Percentiles rank a stretch among this genome's conserved stretches.
phyloP scores from a whole-genome alignment of 2,888 invertebrate species.

The Branchipolynoe longqiensis region DNA sequence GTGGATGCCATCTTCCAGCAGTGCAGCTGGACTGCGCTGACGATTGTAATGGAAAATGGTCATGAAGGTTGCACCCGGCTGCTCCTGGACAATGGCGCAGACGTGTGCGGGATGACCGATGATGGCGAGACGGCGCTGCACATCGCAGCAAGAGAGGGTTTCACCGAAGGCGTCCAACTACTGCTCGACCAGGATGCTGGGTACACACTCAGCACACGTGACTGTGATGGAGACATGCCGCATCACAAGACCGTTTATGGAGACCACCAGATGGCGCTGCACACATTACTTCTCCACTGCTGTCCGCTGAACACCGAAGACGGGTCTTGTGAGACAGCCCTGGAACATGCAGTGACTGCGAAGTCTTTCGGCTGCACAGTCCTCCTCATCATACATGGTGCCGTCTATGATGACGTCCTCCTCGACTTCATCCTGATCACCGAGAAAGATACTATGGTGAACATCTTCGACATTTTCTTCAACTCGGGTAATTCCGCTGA shows the following conservation, averaged over 20 bases:
- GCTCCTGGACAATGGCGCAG: conserved; percentile 38
- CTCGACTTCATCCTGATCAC: conserved; percentile 19
- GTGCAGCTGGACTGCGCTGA: conserved; percentile 44
- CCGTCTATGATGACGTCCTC: conserved; percentile 19
- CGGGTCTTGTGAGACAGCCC: conserved; percentile 30
- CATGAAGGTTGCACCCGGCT: conserved; percentile 37
- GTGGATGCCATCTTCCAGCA: conserved; percentile 46
- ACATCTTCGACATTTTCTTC: background rate
- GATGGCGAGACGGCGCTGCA: conserved; percentile 38
- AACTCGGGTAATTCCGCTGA: conserved; percentile 30
- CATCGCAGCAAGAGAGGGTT: conserved; percentile 44
- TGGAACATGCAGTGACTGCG: conserved; percentile 40
- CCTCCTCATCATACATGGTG: conserved; percentile 29
- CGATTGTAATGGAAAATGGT: conserved; percentile 40
- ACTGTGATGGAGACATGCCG: conserved; percentile 43
- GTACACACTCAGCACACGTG: background rate
- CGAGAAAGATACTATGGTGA: conserved; percentile 29
- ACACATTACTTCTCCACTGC: background rate
- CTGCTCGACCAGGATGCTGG: conserved; percentile 1
- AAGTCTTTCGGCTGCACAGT: conserved; percentile 33
- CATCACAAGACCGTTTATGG: conserved; percentile 45
- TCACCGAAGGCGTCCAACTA: conserved; percentile 23
- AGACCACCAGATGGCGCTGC: conserved; percentile 44
- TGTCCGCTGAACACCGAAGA: conserved; percentile 23
- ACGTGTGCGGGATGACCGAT: conserved; percentile 30